These are phyloP conservation scores for Acanthisitta chloris DNA, from an alignment of 2,113 vertebrate genomes.

Conservation along the genomic window DNA sequence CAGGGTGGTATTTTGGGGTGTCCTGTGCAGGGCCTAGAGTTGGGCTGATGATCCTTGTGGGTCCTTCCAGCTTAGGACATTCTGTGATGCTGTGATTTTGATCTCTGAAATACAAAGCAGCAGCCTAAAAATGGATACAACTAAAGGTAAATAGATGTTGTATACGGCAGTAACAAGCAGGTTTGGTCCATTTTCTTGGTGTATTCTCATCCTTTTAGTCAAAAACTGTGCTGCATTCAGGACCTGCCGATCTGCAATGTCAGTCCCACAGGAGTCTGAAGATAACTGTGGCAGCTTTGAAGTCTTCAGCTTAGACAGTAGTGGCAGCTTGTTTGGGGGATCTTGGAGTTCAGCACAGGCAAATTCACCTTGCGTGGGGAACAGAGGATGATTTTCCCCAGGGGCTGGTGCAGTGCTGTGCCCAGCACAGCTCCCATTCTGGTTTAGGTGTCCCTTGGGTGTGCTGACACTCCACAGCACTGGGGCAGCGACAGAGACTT, in stretches of 20 bases:
- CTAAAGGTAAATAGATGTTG: neutral
- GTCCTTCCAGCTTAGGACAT: neutral
- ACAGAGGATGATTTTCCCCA: neutral
- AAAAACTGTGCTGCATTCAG: neutral
- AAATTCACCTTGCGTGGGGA: too few species aligned
- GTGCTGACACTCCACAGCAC: accelerated
- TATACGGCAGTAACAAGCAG: accelerated
- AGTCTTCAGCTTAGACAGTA: accelerated
- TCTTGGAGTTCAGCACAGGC: neutral
- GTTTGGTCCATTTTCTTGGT: neutral
- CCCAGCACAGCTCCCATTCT: neutral
- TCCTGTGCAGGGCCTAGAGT: neutral
- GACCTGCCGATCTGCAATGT: neutral
- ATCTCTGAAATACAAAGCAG: neutral
- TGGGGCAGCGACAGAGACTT: neutral
- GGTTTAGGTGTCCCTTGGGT: neutral
- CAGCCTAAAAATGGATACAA: neutral
- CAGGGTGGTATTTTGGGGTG: neutral
- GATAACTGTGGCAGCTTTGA: neutral
- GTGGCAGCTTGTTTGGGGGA: neutral
- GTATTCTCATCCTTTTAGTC: neutral
- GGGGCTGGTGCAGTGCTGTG: accelerated
- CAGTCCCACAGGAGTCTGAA: accelerated
- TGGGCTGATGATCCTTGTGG: neutral
- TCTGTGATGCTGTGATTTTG: neutral